Evolutionary conservation across 2,113 vertebrate genomes (phyloP), one percentile per base, ranked within the genome.

Genomic region (Ivindomyrus marchei): DNA sequence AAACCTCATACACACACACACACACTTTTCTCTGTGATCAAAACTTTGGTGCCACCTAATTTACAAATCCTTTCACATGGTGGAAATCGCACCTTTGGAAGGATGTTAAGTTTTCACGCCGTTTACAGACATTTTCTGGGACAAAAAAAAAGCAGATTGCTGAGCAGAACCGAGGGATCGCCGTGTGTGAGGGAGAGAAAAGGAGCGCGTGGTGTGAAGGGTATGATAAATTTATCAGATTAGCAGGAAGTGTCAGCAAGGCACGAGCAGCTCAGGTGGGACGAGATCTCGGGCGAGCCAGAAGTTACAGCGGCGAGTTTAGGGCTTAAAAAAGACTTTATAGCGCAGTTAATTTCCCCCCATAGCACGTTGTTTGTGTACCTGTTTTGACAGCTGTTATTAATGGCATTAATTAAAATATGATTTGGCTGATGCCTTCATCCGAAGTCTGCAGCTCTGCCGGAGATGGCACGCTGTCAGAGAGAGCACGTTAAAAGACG

Each of bases 361-460:
- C 50, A 36, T 56, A 31, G 17, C n/a, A 36, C 13, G 10, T 87
- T 52, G 13, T 52, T 87, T 49, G 47, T 36, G 74, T 80, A 42
- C 74, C 36, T 42, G 17, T 9, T 42, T 17, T 42, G 74, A 80
- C 74, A 70, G 62, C 27, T 80, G 36, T 42, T 80, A 80, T 80
- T 80, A 80, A 80, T 80, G 74, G 74, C 74, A 42, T 80, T 80
- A 80, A 80, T 80, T 80, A 80, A 80, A 80, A 80, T 80, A 80
- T 80, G 74, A 80, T 80, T 80, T 80, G 36, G 74, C 74, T 39
- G 36, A 80, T 80, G 17, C 36, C 74, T 80, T 80, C 36, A 80
- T 42, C 74, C 17, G n/a, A 70, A 70, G 62, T 19, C 74, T 80
- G 31, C 4, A 42, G 17, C 74, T 80, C 36, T 0, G 36, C 13